Base-by-base conservation (phyloP, 2,888 invertebrate species). In the Brachynemurus nebulosus region DNA sequence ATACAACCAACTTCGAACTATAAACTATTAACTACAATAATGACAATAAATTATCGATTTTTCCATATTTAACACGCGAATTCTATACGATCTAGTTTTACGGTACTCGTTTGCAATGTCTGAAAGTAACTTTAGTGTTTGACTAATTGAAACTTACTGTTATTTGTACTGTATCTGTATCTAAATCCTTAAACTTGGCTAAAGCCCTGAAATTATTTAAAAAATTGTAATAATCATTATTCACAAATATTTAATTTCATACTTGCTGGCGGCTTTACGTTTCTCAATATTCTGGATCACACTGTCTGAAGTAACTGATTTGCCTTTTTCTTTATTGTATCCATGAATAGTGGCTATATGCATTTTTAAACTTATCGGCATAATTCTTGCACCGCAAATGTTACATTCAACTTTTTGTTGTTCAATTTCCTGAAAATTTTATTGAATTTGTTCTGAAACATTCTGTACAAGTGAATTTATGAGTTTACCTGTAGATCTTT, bases 331-430 rank as follows among this genome's bases (percentile, higher is more conserved):
- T 48, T 57, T 54, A 2, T 52, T 48, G 16, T 52, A 47, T 23
- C 52, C 55, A 19, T 67, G 60, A 50, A 75, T 73, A 50, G 57
- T 51, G 42, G 65, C 61, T 57, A 74, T 68, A 53, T 80, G 80
- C 41, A 69, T 67, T 40, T 66, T 67, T 55, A 75, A 63, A 49
- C 79, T 78, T 41, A 73, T 67, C 21, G 73, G 71, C 56, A 70
- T 61, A 55, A 72, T 59, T 60, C 59, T 54, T 58, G 71, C 61
- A 51, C 65, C 52, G 57, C 80, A 80, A 42, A 71, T 53, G 0
- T 67, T 59, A 54, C 80, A 80, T 4, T 58, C 46, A 5, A 64
- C 59, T 61, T 71, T 69, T 34, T 69, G 61, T 16, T 60, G 55
- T 21, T 68, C 67, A 2, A 61, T 58, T 59, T 74, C 70, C 71